A percentile compares a stretch with the other conserved stretches of the same genome.
Conservation (phyloP, 2,113 vertebrate genomes). For the Piprites chloris region DNA sequence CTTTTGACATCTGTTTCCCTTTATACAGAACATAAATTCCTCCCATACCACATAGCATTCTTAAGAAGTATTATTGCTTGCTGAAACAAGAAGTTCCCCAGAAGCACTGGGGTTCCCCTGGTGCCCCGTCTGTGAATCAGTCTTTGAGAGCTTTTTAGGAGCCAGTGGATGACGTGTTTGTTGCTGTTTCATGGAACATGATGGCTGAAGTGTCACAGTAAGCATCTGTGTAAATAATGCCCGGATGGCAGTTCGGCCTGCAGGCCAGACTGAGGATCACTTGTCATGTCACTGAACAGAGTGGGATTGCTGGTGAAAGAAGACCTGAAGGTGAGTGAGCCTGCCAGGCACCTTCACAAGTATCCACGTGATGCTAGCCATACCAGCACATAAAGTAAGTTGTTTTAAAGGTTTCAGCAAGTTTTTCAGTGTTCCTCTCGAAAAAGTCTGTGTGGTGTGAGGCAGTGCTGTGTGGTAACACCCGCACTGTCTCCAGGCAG, state of each 20-base stretch:
- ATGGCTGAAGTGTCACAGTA: neutral
- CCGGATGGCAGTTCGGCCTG: neutral
- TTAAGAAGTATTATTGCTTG: neutral
- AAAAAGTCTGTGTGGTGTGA: neutral
- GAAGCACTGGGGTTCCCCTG: neutral
- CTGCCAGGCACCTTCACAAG: neutral
- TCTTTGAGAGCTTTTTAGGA: neutral
- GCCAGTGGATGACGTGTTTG: neutral
- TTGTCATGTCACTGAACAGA: neutral
- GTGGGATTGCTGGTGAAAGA: neutral
- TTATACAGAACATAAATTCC: conserved; percentile 45
- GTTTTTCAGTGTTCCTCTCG: neutral
- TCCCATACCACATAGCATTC: conserved; percentile 37
- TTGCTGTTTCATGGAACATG: neutral
- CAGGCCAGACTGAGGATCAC: neutral
- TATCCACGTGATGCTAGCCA: neutral
- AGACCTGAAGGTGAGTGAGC: neutral
- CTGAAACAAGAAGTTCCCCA: neutral
- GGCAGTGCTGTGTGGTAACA: neutral
- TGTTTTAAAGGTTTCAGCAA: neutral
- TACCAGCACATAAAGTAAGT: neutral
- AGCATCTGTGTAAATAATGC: neutral
- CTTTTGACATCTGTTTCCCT: conserved; percentile 32
- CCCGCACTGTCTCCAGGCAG: neutral
- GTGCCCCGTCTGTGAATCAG: neutral